These are phyloP conservation scores for Dolichopus griseipennis DNA, from an alignment of 2,888 invertebrate genomes.

Conservation along the genomic window DNA sequence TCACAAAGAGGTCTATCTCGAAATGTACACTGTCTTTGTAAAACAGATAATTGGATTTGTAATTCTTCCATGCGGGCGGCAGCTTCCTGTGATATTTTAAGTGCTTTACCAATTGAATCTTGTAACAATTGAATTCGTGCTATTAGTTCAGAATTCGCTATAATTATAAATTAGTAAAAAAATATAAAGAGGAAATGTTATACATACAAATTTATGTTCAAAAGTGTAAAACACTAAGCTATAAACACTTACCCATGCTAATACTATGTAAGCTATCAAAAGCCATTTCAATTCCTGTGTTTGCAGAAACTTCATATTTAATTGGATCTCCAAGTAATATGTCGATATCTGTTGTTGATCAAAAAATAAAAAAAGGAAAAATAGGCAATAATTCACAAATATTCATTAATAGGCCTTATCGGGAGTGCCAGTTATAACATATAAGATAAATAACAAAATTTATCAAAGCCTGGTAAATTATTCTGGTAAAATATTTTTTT, in stretches of 20 bases:
- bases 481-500: no score
- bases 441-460: no score
- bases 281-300: conserved; percentile 67
- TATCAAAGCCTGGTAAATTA: no score
- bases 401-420: no score
- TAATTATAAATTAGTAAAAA: background rate
- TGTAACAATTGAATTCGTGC: conserved; percentile 42
- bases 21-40: conserved; percentile 55
- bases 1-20: conserved; percentile 68
- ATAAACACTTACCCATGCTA: conserved; percentile 51
- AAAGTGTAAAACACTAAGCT: no score
- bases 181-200: conserved; percentile 5
- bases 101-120: conserved; percentile 39
- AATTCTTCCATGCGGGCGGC: conserved; percentile 43
- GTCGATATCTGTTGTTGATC: conserved; percentile 50
- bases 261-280: conserved; percentile 62
- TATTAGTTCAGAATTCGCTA: conserved; percentile 42
- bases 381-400: no score
- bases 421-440: no score
- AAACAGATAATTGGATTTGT: conserved; percentile 42
- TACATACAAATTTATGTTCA: background rate
- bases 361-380: no score
- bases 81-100: conserved; percentile 42
- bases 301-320: conserved; percentile 60
- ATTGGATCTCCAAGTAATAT: conserved; percentile 67